Evolutionary conservation across 2,113 vertebrate species (phyloP).

Genomic region (Pseudorectes ferrugineus): DNA sequence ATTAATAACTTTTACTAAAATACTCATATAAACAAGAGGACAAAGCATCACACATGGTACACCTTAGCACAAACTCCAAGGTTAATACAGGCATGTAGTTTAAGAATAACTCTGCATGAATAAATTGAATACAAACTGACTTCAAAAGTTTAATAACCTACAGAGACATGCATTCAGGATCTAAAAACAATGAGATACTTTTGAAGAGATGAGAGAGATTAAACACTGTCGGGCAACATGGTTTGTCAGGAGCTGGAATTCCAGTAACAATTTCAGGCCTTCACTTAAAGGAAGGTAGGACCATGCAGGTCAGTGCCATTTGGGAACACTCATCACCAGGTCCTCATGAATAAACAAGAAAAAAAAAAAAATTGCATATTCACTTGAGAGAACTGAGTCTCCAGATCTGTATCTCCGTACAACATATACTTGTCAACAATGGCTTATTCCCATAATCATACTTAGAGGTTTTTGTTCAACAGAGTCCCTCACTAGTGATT

Average conservation of each 20-base stretch:
- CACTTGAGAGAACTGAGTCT: neutral
- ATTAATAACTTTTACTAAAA: neutral
- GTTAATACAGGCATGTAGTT: neutral
- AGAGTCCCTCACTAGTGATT: neutral
- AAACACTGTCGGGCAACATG: neutral
- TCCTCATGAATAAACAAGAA: neutral
- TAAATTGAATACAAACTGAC: neutral
- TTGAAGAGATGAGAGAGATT: neutral
- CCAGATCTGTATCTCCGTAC: neutral
- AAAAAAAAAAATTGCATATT: neutral
- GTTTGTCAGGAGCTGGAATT: neutral
- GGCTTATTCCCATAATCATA: neutral
- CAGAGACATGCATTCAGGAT: neutral
- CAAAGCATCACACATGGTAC: fast-evolving
- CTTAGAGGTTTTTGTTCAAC: neutral
- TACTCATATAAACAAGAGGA: neutral
- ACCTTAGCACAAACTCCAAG: neutral
- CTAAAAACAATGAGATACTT: neutral
- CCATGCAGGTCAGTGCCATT: neutral
- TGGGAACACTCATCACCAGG: neutral
- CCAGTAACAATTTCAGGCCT: neutral
- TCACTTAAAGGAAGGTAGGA: neutral
- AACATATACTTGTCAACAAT: neutral
- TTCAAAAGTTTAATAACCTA: neutral
- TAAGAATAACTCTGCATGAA: neutral